phyloP scores from a whole-genome alignment of 2,113 vertebrate species.

The Coptodon bakossiorum region DNA sequence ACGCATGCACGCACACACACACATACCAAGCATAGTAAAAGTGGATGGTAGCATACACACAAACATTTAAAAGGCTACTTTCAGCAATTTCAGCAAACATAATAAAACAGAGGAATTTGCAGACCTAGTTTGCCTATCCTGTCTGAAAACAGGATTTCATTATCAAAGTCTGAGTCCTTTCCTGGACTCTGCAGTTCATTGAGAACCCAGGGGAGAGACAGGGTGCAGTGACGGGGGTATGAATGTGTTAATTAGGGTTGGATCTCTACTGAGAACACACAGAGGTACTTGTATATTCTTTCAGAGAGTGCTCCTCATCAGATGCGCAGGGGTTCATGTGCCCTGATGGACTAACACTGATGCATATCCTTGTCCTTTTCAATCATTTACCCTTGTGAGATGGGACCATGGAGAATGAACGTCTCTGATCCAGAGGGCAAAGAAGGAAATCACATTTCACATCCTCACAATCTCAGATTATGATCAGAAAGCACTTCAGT shows the following conservation, averaged over 20 bases:
- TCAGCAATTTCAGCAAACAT: constrained; percentile 49
- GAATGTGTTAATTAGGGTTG: constrained; percentile 59
- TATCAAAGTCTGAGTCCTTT: constrained; percentile 59
- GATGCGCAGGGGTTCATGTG: constrained; percentile 19
- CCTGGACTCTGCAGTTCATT: constrained; percentile 45
- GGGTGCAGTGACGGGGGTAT: background rate
- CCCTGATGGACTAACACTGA: constrained; percentile 26
- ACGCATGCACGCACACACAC: constrained; percentile 78
- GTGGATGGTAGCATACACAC: constrained; percentile 38
- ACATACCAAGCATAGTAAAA: constrained; percentile 72
- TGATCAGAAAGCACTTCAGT: constrained; percentile 31
- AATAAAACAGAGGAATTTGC: constrained; percentile 33
- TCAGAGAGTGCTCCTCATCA: constrained; percentile 53
- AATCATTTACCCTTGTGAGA: constrained; percentile 41
- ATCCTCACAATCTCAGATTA: constrained; percentile 1
- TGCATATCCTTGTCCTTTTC: constrained; percentile 51
- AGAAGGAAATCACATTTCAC: constrained; percentile 32
- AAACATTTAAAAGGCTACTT: constrained; percentile 51
- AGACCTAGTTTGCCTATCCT: constrained; percentile 6
- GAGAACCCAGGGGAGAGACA: constrained; percentile 19
- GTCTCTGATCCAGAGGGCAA: constrained; percentile 37
- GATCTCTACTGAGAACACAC: constrained; percentile 56
- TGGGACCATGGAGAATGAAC: constrained; percentile 16
- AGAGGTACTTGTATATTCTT: constrained; percentile 72
- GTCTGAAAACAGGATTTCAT: constrained; percentile 31